These are phyloP conservation scores for Pseudopipra pipra DNA, from an alignment of 2,113 vertebrate species.

Conservation along the genomic window DNA sequence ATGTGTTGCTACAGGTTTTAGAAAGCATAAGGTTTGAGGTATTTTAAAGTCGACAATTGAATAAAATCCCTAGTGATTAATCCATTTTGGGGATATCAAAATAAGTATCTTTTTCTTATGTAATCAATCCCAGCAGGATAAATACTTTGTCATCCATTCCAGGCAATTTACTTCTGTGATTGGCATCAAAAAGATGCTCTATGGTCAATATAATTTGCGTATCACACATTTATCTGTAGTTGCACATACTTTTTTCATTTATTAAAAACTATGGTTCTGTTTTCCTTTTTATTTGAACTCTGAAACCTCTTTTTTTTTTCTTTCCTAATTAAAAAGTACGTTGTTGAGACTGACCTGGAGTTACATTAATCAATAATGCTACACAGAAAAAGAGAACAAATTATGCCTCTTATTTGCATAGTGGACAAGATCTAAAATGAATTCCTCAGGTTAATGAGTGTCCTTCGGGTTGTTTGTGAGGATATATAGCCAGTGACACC, in stretches of 20 bases:
- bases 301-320: neutral
- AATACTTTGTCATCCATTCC: neutral
- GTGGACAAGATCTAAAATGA: neutral
- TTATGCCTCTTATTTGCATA: conserved; percentile 3
- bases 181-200: neutral
- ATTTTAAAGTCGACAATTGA: neutral
- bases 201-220: neutral
- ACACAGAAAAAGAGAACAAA: neutral
- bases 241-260: neutral
- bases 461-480: neutral
- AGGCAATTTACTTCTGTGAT: neutral
- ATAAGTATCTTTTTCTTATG: neutral
- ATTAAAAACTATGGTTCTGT: neutral
- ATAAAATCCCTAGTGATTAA: neutral
- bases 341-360: neutral
- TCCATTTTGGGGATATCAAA: neutral
- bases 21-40: neutral
- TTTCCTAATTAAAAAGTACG: neutral
- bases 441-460: conserved; percentile 18
- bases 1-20: neutral
- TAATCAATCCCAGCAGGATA: neutral
- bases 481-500: neutral
- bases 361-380: conserved; percentile 32
- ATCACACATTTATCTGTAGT: neutral
- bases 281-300: neutral